Base-by-base conservation (phyloP, 2,797 vertebrate genomes). In the Rhabdophis nuchalis region DNA sequence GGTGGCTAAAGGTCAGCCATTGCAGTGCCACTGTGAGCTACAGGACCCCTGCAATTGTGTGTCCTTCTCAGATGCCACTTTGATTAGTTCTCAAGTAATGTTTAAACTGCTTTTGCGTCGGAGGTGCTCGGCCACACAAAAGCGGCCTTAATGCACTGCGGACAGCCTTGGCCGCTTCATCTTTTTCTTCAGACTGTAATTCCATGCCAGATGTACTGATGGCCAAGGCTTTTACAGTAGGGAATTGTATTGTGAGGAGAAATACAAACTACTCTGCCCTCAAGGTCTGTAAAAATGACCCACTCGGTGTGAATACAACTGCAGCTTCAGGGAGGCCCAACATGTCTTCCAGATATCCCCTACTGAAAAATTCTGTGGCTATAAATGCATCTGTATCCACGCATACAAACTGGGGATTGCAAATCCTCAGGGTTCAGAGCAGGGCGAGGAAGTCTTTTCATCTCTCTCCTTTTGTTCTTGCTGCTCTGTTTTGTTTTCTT, bases 291-390 rank as follows among this genome's bases (percentile, higher is more conserved):
- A 77, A 29, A 85, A 50, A 36, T 90, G 90, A 82, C 91, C 90
- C 1, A 0, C 92, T 94, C 91, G 85, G 90, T 87, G 89, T 0
- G 90, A 88, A 90, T n/a, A 50, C 58, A 5, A 2, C 89, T 27
- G 89, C 29, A 88, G 88, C 53, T 60, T 94, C 87, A 92, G 90
- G 93, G 85, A 86, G 90, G 92, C 94, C 72, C 90, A 89, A 94
- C 95, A 90, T 41, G 53, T 92, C 90, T 92, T 87, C 92, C 93
- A 93, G 88, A 95, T 95, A 92, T 92, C 95, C 88, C 92, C 88
- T 72, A 89, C 25, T 61, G 57, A 94, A 91, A 94, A 92, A 86
- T 94, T 88, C 89, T 36, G 86, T 41, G 86, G 46, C 68, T 64
- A 93, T 88, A 61, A 87, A 88, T 90, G 64, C 64, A 85, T 50